Percentiles rank a stretch among this genome's conserved stretches.
Conservation (phyloP, 2,888 invertebrate species). For the Drosophila parthenogenetica region DNA sequence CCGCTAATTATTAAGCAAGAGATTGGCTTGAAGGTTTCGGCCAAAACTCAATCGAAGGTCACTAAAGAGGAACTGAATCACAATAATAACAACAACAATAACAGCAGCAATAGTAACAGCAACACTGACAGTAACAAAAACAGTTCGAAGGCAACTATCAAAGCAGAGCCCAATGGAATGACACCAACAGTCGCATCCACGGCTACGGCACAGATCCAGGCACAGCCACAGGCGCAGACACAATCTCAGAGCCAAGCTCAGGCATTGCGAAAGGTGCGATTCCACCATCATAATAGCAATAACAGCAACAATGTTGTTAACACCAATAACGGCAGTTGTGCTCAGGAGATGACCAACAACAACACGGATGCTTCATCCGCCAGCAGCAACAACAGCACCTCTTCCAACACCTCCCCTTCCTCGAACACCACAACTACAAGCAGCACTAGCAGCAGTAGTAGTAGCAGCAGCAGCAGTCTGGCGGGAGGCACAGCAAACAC, state of each 20-base stretch:
- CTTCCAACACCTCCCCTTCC: conserved; percentile 40
- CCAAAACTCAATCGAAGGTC: conserved; percentile 30
- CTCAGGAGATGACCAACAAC: conserved; percentile 44
- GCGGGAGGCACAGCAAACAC: conserved; percentile 70
- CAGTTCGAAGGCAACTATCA: conserved; percentile 52
- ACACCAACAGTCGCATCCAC: conserved; percentile 14
- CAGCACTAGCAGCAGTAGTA: conserved; percentile 36
- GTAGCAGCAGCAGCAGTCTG: conserved; percentile 45
- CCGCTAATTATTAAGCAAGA: conserved; percentile 62
- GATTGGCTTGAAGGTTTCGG: conserved; percentile 47
- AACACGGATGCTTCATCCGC: conserved; percentile 30
- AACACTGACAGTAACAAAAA: conserved; percentile 41
- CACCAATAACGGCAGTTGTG: conserved; percentile 47
- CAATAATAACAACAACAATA: conserved; percentile 52
- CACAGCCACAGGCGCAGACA: conserved; percentile 31
- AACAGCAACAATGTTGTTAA: conserved; percentile 38
- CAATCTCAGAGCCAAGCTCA: conserved; percentile 57
- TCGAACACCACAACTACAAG: conserved; percentile 49
- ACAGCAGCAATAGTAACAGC: conserved; percentile 23
- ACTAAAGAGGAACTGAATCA: conserved; percentile 53
- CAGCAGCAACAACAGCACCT: conserved; percentile 33
- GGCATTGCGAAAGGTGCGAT: conserved; percentile 68
- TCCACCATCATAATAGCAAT: conserved; percentile 67
- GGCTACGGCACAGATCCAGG: conserved; percentile 23
- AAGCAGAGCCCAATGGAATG: conserved; percentile 65